Base-by-base conservation (phyloP, 2,113 vertebrate species). In the Bucco capensis region DNA sequence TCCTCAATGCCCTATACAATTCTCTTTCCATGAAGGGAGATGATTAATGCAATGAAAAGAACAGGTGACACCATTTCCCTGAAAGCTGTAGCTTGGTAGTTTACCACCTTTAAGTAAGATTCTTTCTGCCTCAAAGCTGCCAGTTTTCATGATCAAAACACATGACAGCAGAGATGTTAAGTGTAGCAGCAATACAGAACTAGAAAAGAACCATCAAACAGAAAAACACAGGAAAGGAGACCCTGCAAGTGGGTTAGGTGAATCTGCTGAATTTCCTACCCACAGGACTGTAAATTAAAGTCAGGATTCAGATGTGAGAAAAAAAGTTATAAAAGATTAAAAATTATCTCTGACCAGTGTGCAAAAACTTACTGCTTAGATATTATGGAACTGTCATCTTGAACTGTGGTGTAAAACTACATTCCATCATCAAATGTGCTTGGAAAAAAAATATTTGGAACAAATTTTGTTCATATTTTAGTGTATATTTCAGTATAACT, bases 181-280 rank as follows among this genome's bases (percentile, higher is more conserved):
- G 30, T 3, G 1, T 5, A 51, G 54, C 0, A 1, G 31, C 14
- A 70, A 19, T 60, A 57, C 1, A 17, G 37, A 86, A 19, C 13
- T 8, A 61, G 24, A 60, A 72, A 88, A 75, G 6, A 79, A 35
- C 5, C 1, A 2, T 5, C n/a, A 75, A n/a, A 79, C 1, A 56
- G 10, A 28, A 18, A 67, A 85, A 12, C 23, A 6, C 17, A 46
- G 64, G 10, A 19, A 78, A 60, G 6, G 9, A 90, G 53, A 64
- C 14, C 75, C 23, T 17, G 14, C 5, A 60, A 79, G n/a, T 10
- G 9, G 8, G 46, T 73, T 84, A 51, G 25, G 15, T n/a, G 15
- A 71, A 67, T 19, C 21, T 58, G 27, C 31, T 51, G 37, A 14
- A 72, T 61, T 53, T 82, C 24, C 10, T 17, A 57, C 27, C 5